Percentiles rank a stretch among this genome's conserved stretches.
Evolutionary conservation across 2,888 invertebrate genomes (phyloP).

Genomic region (Pollenia amentaria): DNA sequence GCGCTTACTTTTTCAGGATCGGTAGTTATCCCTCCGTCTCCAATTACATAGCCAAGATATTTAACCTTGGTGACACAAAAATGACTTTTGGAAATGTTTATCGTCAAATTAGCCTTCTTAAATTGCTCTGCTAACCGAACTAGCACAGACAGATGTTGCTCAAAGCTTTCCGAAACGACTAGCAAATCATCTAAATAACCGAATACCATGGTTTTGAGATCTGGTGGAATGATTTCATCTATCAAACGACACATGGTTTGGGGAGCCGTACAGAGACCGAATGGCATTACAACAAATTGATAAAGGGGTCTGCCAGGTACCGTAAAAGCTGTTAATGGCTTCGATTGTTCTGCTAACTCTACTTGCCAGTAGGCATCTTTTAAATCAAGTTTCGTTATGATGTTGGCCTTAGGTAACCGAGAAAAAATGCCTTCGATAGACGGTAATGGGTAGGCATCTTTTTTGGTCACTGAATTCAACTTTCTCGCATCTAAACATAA

Average conservation of each 20-base stretch:
- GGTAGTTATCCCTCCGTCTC: no score
- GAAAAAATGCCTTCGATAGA: slow-evolving; percentile 38
- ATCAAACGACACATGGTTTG: slow-evolving; percentile 44
- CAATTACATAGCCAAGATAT: no score
- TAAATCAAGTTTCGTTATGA: slow-evolving; percentile 35
- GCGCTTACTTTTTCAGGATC: no score
- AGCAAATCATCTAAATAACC: slow-evolving; percentile 66
- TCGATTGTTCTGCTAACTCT: slow-evolving; percentile 17
- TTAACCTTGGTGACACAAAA: no score
- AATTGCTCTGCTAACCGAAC: slow-evolving; percentile 46
- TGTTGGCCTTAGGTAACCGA: slow-evolving; percentile 36
- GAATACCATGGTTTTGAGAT: slow-evolving; percentile 59
- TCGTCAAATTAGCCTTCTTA: slow-evolving; percentile 47
- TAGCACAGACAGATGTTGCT: slow-evolving; percentile 26
- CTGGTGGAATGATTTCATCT: slow-evolving; percentile 55
- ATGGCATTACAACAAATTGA: no score
- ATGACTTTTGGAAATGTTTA: slow-evolving; percentile 28
- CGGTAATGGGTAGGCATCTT: slow-evolving; percentile 37
- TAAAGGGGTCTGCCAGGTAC: no score
- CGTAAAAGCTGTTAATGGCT: not conserved
- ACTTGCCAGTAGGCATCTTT: slow-evolving; percentile 42
- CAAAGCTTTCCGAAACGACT: slow-evolving; percentile 62
- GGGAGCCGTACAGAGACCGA: not conserved
- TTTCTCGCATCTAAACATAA: slow-evolving; percentile 38
- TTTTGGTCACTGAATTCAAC: not conserved